These are phyloP conservation scores for Aphis craccivora DNA, from an alignment of 1,140 invertebrate species.

Conservation along the genomic window DNA sequence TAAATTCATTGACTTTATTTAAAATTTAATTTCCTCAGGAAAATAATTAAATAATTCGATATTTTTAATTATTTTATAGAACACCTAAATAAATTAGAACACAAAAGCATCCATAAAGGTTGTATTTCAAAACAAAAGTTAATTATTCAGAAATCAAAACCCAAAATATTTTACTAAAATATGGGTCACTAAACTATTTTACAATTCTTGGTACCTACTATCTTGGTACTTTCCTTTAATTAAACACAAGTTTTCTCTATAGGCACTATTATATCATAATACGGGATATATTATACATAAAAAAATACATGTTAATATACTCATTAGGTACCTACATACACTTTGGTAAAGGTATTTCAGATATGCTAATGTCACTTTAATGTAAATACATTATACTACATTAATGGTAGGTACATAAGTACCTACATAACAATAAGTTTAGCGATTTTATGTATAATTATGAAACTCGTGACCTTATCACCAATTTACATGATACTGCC, in stretches of 20 bases:
- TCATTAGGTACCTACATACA: background rate
- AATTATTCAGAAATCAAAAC: background rate
- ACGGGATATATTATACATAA: background rate
- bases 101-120: background rate
- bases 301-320: background rate
- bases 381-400: constrained; percentile 2
- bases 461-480: background rate
- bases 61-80: background rate
- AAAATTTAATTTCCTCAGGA: background rate
- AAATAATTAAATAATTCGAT: background rate
- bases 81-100: background rate
- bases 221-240: background rate
- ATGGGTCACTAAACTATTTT: background rate
- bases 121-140: background rate
- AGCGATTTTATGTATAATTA: background rate
- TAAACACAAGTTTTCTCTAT: background rate
- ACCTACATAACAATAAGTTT: constrained; percentile 1
- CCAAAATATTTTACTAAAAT: background rate
- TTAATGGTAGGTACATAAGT: background rate
- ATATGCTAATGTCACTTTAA: background rate
- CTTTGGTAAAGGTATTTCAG: background rate
- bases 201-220: background rate
- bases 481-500: background rate
- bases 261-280: background rate
- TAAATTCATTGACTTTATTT: background rate